phyloP scores from a whole-genome alignment of 35 echinoderm and acorn worm genomes.

The Apostichopus japonicus region DNA sequence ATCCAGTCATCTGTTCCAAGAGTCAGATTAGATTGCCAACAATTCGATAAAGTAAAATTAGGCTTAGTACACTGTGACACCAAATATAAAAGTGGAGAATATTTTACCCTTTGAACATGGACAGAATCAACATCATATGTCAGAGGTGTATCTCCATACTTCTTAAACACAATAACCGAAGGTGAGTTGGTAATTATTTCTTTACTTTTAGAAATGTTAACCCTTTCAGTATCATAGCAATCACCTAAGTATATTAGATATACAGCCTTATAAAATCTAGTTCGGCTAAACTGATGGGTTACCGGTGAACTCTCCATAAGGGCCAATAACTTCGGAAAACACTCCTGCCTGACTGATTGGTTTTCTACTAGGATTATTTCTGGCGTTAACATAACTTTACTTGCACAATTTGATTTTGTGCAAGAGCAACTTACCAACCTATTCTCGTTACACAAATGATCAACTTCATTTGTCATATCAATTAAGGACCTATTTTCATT shows the following conservation, averaged over 20 bases:
- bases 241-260: neutral
- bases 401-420: neutral
- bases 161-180: too few relatives aligned
- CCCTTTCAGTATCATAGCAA: neutral
- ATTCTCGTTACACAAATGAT: neutral
- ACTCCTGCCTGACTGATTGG: neutral
- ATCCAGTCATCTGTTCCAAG: neutral
- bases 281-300: neutral
- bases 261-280: neutral
- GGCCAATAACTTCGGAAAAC: neutral
- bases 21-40: neutral
- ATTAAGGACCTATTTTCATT: neutral
- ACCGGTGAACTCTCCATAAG: neutral
- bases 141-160: neutral
- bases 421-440: neutral
- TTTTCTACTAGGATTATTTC: neutral
- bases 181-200: too few relatives aligned
- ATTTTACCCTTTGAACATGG: neutral
- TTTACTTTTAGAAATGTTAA: too few relatives aligned
- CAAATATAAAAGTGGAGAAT: neutral
- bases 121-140: neutral
- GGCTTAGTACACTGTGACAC: neutral
- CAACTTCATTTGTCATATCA: neutral
- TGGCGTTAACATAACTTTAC: neutral
- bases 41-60: neutral